A percentile compares a stretch with the other conserved stretches of the same genome.
Evolutionary conservation across 2,888 invertebrate species (phyloP).

Genomic region (Cheilosia urbana): DNA sequence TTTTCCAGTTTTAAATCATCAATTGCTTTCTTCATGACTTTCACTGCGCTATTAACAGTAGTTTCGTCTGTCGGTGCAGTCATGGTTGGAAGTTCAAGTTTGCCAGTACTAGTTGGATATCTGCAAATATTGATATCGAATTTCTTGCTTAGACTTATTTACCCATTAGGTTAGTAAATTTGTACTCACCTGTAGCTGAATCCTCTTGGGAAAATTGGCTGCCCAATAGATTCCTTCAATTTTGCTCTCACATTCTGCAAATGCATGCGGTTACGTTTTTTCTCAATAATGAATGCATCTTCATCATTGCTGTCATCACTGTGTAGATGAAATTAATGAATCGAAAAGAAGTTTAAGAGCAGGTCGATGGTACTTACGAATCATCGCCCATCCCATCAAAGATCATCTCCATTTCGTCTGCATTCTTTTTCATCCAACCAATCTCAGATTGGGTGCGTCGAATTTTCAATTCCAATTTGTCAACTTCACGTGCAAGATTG

Average conservation of each 20-base stretch:
- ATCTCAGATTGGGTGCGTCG: constrained; percentile 88
- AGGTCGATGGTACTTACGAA: constrained; percentile 77
- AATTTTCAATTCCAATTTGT: constrained; percentile 88
- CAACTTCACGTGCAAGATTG: constrained; percentile 90
- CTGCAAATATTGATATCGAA: constrained; percentile 76
- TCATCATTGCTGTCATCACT: constrained; percentile 81
- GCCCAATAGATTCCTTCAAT: constrained; percentile 82
- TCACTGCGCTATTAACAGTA: constrained; percentile 83
- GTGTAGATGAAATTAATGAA: not conserved
- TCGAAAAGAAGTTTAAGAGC: not conserved
- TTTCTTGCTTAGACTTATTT: not conserved
- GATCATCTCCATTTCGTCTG: constrained; percentile 95
- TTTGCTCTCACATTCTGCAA: constrained; percentile 79
- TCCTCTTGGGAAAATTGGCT: constrained; percentile 88
- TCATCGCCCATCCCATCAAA: constrained; percentile 89
- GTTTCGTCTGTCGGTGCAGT: constrained; percentile 78
- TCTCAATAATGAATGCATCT: constrained; percentile 81
- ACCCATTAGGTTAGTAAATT: not conserved
- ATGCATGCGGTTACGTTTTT: constrained; percentile 80
- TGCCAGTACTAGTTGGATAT: constrained; percentile 83
- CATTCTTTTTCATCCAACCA: constrained; percentile 94
- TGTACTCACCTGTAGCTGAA: constrained; percentile 86
- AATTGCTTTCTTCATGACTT: constrained; percentile 85
- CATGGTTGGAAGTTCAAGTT: constrained; percentile 78
- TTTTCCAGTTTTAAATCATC: constrained; percentile 81